Evolutionary conservation across 2,888 invertebrate genomes (phyloP).

Genomic region (Teleiodes luculella): DNA sequence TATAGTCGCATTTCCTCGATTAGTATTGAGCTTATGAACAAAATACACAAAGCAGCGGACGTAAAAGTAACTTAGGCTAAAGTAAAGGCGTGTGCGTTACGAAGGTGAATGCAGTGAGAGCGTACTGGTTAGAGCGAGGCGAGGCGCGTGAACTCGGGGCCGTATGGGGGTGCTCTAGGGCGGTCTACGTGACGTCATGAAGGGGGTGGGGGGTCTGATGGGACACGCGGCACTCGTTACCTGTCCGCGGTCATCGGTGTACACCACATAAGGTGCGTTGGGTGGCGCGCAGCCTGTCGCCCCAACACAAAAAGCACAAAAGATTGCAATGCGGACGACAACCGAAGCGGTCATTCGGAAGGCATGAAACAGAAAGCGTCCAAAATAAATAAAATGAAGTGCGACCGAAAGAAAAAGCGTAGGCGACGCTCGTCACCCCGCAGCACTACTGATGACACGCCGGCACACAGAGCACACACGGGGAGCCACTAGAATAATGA

Average conservation of each 20-base stretch:
- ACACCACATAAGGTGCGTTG: constrained; percentile 96
- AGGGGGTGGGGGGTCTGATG: not conserved
- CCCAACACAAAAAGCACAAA: constrained; percentile 75
- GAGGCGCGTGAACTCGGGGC: constrained; percentile 22
- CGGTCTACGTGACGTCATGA: not conserved
- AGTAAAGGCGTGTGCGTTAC: constrained; percentile 53
- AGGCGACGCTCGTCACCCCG: constrained; percentile 58
- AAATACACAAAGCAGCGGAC: constrained; percentile 40
- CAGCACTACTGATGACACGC: constrained; percentile 64
- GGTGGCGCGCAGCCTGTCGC: constrained; percentile 84
- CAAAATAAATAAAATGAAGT: constrained; percentile 72
- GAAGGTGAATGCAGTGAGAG: constrained; percentile 27
- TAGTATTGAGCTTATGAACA: constrained; percentile 38
- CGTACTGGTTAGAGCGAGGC: constrained; percentile 53
- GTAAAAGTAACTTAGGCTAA: constrained; percentile 22
- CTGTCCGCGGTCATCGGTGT: constrained; percentile 98
- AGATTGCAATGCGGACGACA: constrained; percentile 72
- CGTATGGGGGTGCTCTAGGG: constrained; percentile 12
- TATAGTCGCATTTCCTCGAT: not conserved
- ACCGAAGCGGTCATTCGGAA: constrained; percentile 78
- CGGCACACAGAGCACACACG: constrained; percentile 73
- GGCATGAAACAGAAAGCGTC: constrained; percentile 79
- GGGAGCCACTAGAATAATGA: constrained; percentile 74
- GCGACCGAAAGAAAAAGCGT: constrained; percentile 61
- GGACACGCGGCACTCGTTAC: constrained; percentile 81